Conservation (phyloP, 2,888 invertebrate genomes). For the Molanna angustata region DNA sequence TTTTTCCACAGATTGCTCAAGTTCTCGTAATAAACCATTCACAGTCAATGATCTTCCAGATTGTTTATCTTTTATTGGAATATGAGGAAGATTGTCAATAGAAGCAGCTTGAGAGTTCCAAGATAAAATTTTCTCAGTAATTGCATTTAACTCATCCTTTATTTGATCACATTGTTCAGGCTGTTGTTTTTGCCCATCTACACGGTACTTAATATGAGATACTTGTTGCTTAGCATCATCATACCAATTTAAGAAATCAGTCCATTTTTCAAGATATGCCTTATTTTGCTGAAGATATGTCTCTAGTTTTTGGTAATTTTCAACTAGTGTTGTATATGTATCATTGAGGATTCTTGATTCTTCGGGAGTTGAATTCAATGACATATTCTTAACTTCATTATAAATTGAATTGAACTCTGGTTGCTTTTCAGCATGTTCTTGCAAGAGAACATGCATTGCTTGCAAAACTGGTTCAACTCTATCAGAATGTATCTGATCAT, state of each 20-base stretch:
- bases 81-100: conserved; percentile 65
- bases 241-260: conserved; percentile 77
- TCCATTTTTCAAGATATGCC: conserved; percentile 75
- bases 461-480: conserved; percentile 78
- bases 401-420: conserved; percentile 75
- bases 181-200: conserved; percentile 70
- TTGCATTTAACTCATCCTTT: conserved; percentile 65
- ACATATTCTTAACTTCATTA: conserved; percentile 77
- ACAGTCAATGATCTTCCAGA: conserved; percentile 72
- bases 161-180: conserved; percentile 68
- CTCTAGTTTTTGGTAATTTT: conserved; percentile 75
- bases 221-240: conserved; percentile 76
- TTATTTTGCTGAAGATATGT: conserved; percentile 73
- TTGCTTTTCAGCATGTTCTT: conserved; percentile 83
- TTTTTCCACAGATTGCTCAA: conserved; percentile 67
- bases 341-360: conserved; percentile 72
- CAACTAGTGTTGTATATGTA: conserved; percentile 71
- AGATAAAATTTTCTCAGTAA: conserved; percentile 63
- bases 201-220: conserved; percentile 75
- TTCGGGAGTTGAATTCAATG: conserved; percentile 66
- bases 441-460: conserved; percentile 73
- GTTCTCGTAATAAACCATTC: conserved; percentile 66
- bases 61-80: conserved; percentile 68
- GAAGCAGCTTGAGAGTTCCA: conserved; percentile 69
- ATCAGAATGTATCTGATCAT: conserved; percentile 78